A percentile compares a stretch with the other conserved stretches of the same genome.
These are phyloP conservation scores for Syngnathus rostellatus DNA, from an alignment of 2,797 vertebrate species.

Conservation along the genomic window DNA sequence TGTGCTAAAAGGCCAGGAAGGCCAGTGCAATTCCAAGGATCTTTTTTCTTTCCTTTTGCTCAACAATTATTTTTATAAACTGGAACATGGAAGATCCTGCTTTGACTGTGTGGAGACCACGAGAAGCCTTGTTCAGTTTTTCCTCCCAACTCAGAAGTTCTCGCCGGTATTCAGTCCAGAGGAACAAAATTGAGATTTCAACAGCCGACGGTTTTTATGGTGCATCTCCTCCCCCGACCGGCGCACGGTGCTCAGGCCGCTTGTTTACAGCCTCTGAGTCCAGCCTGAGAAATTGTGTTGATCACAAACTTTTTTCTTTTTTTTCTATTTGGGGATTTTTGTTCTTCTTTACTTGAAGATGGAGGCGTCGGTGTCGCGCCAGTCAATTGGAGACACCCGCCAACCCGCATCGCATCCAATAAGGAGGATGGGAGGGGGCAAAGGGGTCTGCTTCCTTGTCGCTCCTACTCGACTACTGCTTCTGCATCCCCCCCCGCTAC, in stretches of 20 bases:
- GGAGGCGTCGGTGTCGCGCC: constrained; percentile 18
- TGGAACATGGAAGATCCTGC: constrained; percentile 29
- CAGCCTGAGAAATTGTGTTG: constrained; percentile 39
- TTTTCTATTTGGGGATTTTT: constrained; percentile 35
- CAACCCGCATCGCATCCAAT: constrained; percentile 41
- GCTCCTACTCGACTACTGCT: constrained; percentile 68
- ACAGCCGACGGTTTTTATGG: too few species aligned
- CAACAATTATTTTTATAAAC: constrained; percentile 47
- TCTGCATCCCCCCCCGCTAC: constrained; percentile 61
- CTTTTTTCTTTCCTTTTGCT: constrained; percentile 35
- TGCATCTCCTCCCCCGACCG: constrained; percentile 20
- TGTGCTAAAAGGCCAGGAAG: constrained; percentile 43
- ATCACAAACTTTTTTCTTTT: constrained; percentile 29
- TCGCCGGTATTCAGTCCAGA: neutral
- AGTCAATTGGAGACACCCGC: constrained; percentile 23
- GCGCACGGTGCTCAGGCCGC: constrained; percentile 51
- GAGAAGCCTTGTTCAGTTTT: constrained; percentile 47
- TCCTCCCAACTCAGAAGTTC: neutral
- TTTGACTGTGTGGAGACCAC: constrained; percentile 32
- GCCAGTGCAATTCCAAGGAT: constrained; percentile 63
- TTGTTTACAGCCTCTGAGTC: constrained; percentile 55
- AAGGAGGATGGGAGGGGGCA: constrained; percentile 11
- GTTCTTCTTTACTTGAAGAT: constrained; percentile 52
- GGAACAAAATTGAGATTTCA: neutral
- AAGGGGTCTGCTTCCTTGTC: constrained; percentile 23